Evolutionary conservation across 2,797 vertebrate genomes (phyloP).

Genomic region (Phrynocephalus guinanensis): DNA sequence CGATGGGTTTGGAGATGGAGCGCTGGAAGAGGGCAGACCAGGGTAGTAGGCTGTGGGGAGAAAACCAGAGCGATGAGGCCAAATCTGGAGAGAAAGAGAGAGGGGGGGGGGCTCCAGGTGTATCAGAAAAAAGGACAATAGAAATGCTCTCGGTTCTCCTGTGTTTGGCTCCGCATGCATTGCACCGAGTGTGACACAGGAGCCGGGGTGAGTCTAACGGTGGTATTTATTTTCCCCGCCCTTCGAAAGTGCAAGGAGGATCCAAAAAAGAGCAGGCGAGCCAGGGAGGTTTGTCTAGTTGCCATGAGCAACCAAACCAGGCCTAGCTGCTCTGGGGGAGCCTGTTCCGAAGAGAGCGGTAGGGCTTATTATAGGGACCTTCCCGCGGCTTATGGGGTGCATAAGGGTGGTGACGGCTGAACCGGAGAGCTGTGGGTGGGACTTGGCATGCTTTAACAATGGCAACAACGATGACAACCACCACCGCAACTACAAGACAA

Average conservation of each 20-base stretch:
- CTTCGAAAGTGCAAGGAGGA: not conserved
- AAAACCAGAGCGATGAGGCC: too few relatives aligned
- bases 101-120: not conserved
- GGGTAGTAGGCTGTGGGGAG: not conserved
- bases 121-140: not conserved
- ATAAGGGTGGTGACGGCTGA: not conserved
- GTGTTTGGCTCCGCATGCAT: not conserved
- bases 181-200: too few relatives aligned
- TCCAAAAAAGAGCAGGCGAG: not conserved
- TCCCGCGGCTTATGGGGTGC: fast-evolving
- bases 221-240: not conserved
- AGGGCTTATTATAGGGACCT: too few relatives aligned
- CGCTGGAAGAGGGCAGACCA: too few relatives aligned
- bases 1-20: too few relatives aligned
- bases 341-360: not conserved
- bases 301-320: slow-evolving; percentile 59
- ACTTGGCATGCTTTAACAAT: too few relatives aligned
- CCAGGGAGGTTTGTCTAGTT: slow-evolving; percentile 48
- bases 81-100: too few relatives aligned
- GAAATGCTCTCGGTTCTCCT: too few relatives aligned
- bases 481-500: too few relatives aligned
- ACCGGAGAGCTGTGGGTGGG: too few relatives aligned
- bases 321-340: not conserved
- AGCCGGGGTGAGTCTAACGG: not conserved
- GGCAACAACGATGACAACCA: too few relatives aligned